Percentiles rank a stretch among this genome's conserved stretches.
phyloP scores from a whole-genome alignment of 2,113 vertebrate genomes.

The Jaculus jaculus region DNA sequence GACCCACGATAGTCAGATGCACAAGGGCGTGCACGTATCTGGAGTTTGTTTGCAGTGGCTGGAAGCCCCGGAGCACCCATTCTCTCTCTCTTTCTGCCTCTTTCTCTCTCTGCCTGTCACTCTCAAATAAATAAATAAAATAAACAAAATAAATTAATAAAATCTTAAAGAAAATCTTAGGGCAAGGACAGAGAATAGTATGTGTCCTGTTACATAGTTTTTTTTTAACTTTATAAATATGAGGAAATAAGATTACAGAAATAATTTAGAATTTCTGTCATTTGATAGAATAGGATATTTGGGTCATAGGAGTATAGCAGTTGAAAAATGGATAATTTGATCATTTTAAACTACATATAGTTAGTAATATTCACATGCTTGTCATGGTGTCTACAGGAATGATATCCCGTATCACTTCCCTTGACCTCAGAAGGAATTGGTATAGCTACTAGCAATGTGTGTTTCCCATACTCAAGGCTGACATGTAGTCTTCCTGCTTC shows the following conservation, averaged over 20 bases:
- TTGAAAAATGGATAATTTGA: neutral
- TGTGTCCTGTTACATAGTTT: neutral
- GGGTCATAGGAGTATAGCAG: neutral
- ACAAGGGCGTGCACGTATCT: too few relatives aligned
- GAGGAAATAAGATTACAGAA: neutral
- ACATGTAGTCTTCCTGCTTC: neutral
- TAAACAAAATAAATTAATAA: too few relatives aligned
- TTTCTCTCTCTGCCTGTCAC: too few relatives aligned
- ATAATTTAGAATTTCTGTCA: neutral
- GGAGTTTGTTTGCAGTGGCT: too few relatives aligned
- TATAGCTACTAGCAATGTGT: neutral
- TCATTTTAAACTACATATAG: neutral
- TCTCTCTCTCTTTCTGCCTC: too few relatives aligned
- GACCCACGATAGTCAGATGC: too few relatives aligned
- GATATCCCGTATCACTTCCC: neutral
- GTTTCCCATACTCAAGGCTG: neutral
- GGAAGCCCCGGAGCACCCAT: too few relatives aligned
- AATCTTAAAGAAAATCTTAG: constrained; percentile 41
- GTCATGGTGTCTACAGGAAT: neutral
- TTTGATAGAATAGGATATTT: neutral
- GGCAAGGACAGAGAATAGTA: constrained; percentile 49
- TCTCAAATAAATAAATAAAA: too few relatives aligned
- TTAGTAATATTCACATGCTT: neutral
- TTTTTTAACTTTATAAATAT: constrained; percentile 18
- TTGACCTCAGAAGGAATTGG: neutral